Percentiles rank a stretch among this genome's conserved stretches.
Conservation (phyloP, 2,113 vertebrate species). For the Rhinichthys klamathensis region DNA sequence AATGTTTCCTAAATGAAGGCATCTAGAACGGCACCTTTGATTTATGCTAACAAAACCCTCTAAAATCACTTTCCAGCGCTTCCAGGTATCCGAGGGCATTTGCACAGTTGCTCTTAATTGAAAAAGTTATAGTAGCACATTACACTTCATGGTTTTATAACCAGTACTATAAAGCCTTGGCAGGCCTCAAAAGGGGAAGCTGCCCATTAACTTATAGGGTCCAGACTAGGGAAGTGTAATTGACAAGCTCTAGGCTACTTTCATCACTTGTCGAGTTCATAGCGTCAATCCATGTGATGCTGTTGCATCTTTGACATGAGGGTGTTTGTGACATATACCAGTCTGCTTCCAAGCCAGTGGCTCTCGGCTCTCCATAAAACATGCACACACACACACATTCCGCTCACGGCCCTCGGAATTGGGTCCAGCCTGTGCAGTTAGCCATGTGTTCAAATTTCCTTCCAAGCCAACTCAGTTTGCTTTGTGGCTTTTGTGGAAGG, state of each 20-base stretch:
- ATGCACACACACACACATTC: slow-evolving; percentile 61
- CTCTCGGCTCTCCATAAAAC: slow-evolving; percentile 75
- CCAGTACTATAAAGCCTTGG: slow-evolving; percentile 78
- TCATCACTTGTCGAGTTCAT: slow-evolving; percentile 93
- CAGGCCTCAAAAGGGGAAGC: slow-evolving; percentile 76
- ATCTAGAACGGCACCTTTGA: slow-evolving; percentile 66
- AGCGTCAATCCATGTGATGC: slow-evolving; percentile 87
- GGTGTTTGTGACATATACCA: slow-evolving; percentile 87
- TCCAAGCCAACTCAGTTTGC: slow-evolving; percentile 15
- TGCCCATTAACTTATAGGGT: slow-evolving; percentile 87
- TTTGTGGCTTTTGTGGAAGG: slow-evolving; percentile 12
- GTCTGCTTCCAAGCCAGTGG: slow-evolving; percentile 70
- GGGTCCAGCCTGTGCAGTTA: slow-evolving; percentile 23
- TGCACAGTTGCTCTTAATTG: slow-evolving; percentile 75
- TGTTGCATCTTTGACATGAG: slow-evolving; percentile 80
- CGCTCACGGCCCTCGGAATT: slow-evolving; percentile 45
- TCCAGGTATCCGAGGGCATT: slow-evolving; percentile 70
- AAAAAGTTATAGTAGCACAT: slow-evolving; percentile 78
- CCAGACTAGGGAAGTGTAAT: slow-evolving; percentile 85
- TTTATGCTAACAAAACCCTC: slow-evolving; percentile 68
- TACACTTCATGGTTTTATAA: slow-evolving; percentile 75
- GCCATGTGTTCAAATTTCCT: slow-evolving; percentile 34
- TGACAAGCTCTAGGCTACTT: slow-evolving; percentile 92
- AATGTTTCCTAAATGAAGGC: slow-evolving; percentile 66
- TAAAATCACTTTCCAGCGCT: slow-evolving; percentile 69